phyloP scores from a whole-genome alignment of 2,113 vertebrate genomes.

The Corythornis vintsioides region DNA sequence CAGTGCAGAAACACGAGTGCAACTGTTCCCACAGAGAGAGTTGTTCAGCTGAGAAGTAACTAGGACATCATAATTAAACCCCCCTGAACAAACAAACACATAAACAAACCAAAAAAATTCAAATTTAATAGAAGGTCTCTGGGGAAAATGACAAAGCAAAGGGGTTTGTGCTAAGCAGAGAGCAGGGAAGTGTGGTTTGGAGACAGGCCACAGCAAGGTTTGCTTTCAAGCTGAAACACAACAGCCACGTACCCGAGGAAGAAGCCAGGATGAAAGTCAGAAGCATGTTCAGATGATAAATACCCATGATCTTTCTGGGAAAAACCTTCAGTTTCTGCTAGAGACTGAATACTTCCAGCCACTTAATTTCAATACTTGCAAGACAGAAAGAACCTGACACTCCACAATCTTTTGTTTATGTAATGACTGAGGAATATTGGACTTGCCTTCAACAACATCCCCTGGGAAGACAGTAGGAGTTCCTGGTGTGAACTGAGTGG shows the following conservation, averaged over 20 bases:
- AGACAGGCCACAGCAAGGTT: neutral
- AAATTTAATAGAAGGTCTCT: neutral
- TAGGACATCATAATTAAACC: neutral
- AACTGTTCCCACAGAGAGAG: neutral
- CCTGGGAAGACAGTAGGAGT: neutral
- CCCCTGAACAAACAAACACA: neutral
- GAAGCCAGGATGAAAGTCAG: neutral
- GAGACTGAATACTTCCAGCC: neutral
- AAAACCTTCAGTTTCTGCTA: neutral
- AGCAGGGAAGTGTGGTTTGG: neutral
- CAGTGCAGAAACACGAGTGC: neutral
- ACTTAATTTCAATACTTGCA: slow-evolving; percentile 39
- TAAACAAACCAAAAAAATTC: neutral
- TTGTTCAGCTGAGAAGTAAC: neutral
- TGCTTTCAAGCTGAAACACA: neutral
- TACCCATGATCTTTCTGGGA: neutral
- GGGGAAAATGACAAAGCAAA: neutral
- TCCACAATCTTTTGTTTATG: neutral
- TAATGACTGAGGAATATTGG: neutral
- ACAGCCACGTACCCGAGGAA: neutral
- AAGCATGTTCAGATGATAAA: neutral
- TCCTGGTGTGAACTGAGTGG: neutral
- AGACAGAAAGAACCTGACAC: slow-evolving; percentile 13
- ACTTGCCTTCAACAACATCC: neutral
- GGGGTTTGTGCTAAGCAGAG: neutral